Evolutionary conservation across 2,888 invertebrate genomes (phyloP).

Genomic region (Tortricodes alternella): DNA sequence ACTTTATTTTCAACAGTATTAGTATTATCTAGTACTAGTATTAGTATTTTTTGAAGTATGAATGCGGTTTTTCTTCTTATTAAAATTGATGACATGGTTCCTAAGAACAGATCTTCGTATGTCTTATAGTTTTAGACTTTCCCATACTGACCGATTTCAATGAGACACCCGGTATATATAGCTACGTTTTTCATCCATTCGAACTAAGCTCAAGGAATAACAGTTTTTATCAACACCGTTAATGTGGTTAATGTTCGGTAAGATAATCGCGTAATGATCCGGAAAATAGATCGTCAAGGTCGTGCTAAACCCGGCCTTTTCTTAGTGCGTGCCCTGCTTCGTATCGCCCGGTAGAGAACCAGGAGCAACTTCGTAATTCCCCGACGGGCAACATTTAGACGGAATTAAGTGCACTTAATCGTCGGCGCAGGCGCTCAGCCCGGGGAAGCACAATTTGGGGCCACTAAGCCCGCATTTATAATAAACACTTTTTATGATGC

Average conservation of each 20-base stretch:
- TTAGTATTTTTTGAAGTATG: too few relatives aligned
- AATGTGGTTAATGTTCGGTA: conserved; percentile 18
- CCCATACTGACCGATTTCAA: too few relatives aligned
- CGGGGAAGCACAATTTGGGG: conserved; percentile 58
- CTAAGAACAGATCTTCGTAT: too few relatives aligned
- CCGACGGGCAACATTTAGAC: conserved; percentile 71
- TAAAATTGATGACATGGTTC: too few relatives aligned
- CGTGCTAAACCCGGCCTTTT: conserved; percentile 3
- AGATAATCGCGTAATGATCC: conserved; percentile 20
- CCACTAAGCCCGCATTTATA: conserved; percentile 54
- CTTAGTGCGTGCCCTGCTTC: conserved; percentile 29
- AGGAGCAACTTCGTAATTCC: conserved; percentile 49
- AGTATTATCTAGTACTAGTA: too few relatives aligned
- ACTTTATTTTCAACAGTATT: too few relatives aligned
- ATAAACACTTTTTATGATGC: conserved; percentile 55
- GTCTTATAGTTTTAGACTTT: too few relatives aligned
- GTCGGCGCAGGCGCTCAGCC: conserved; percentile 65
- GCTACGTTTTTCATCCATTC: too few relatives aligned
- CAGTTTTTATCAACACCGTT: conserved; percentile 11
- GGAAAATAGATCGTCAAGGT: conserved; percentile 26
- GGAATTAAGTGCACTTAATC: conserved; percentile 78
- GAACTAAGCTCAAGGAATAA: not conserved
- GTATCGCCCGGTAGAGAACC: conserved; percentile 36
- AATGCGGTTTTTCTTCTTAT: too few relatives aligned
- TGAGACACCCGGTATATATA: too few relatives aligned